Percentiles rank a stretch among this genome's conserved stretches.
phyloP scores from a whole-genome alignment of 2,888 invertebrate species.

The Nymphalis c-album region DNA sequence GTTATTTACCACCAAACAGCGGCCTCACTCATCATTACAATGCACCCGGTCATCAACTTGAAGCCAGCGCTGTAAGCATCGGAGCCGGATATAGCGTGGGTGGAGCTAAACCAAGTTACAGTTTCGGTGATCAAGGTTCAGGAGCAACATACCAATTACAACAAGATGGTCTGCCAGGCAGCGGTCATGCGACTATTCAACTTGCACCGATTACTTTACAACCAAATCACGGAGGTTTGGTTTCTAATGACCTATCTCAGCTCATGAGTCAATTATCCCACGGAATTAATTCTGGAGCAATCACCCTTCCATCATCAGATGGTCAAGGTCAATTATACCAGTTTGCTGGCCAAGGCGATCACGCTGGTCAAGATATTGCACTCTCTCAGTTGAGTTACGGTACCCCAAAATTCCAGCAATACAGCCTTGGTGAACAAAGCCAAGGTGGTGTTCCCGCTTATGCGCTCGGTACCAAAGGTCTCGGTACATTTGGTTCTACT shows the following conservation, averaged over 20 bases:
- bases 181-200: constrained; percentile 61
- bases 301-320: constrained; percentile 59
- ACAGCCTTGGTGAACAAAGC: constrained; percentile 56
- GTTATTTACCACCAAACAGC: constrained; percentile 53
- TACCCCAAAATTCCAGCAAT: constrained; percentile 58
- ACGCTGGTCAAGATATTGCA: constrained; percentile 56
- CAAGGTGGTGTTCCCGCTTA: constrained; percentile 61
- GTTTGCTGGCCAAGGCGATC: constrained; percentile 51
- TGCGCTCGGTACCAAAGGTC: constrained; percentile 68
- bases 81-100: constrained; percentile 77
- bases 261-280: constrained; percentile 71
- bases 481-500: constrained; percentile 69
- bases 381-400: constrained; percentile 60
- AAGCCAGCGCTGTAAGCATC: constrained; percentile 68
- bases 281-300: constrained; percentile 63
- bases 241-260: constrained; percentile 63
- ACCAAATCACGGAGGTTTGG: constrained; percentile 55
- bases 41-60: constrained; percentile 57
- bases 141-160: constrained; percentile 56
- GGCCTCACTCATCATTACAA: constrained; percentile 48
- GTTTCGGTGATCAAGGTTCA: constrained; percentile 46
- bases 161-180: constrained; percentile 56
- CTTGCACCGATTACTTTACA: constrained; percentile 68
- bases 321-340: constrained; percentile 59
- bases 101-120: constrained; percentile 54